Evolutionary conservation across 1,140 invertebrate genomes (phyloP), one percentile per base, ranked within the genome.

Genomic region (Procambarus virginalis): DNA sequence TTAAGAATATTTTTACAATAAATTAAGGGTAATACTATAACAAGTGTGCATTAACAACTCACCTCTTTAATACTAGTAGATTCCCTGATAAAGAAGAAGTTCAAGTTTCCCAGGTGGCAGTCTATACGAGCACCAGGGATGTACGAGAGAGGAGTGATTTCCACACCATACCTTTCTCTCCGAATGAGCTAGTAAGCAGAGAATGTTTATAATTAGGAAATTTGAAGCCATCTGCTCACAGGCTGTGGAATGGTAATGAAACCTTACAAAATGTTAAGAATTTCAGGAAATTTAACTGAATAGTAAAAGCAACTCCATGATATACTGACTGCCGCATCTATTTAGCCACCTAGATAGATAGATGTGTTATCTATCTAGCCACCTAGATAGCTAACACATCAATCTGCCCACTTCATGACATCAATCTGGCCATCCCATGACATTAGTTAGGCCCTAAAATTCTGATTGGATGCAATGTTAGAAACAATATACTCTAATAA

Each of bases 71-170:
- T 96, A 55, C 97, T 97, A 1, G 97, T 98, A 87, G 97, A 98
- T 94, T 99, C 98, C 83, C 98, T 94, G 91, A 99, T 99, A 92
- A 99, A 98, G 94, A 99, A 98, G 93, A 99, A 98, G 93, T 99
- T 98, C 81, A 99, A 95, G 94, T 99, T 98, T 85, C 98, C 98
- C 86, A 99, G 94, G 93, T 99, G 98, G 90, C 96, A 95, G 84
- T 97, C 96, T 84, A 97, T 97, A 86, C 95, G 95, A 2, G 96
- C 96, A 88, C 97, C 97, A 20, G 97, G 96, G 90, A 98, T 94
- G 92, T 96, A 96, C 75, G 96, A 96, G 58, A 98, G 94, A 0
- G 97, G 97, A 1, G 97, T 98, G 91, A 98, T 96, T 92, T 98
- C 97, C 9, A 98, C 96, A 1, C 96, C 97, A 93, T 96, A 96